These are phyloP conservation scores for Orientallactaga sibirica DNA, from an alignment of 2,797 vertebrate genomes.

Conservation along the genomic window DNA sequence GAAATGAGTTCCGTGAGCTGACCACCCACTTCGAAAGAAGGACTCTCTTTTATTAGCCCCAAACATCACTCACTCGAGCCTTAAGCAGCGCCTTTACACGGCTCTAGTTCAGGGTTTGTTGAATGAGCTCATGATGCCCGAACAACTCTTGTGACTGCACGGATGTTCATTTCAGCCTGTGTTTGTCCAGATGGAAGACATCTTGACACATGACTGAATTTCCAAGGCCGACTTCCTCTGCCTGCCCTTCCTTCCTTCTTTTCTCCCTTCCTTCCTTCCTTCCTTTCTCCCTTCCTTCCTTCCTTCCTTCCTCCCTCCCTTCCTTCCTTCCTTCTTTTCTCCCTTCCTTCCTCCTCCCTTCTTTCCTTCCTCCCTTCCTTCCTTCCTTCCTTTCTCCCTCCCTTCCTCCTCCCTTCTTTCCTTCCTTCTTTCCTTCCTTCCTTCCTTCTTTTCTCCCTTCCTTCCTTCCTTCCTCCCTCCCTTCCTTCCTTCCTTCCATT, in stretches of 20 bases:
- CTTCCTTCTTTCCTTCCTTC: neutral
- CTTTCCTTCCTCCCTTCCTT: neutral
- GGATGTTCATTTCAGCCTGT: neutral
- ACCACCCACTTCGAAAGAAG: neutral
- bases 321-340: no score
- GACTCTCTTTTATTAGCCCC: neutral
- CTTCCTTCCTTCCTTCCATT: neutral
- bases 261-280: neutral
- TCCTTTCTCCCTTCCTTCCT: neutral
- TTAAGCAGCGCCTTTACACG: neutral
- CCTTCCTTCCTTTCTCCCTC: neutral
- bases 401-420: neutral
- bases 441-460: neutral
- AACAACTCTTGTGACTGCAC: neutral
- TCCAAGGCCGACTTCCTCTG: neutral
- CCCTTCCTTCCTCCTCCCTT: no score
- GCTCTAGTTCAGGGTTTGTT: neutral
- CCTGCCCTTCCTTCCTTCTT: neutral
- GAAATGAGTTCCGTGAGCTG: conserved; percentile 27
- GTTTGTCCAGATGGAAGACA: neutral
- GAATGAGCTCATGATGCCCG: neutral
- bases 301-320: no score
- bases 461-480: neutral
- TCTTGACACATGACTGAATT: neutral
- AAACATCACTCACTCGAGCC: neutral